Evolutionary conservation across 2,113 vertebrate genomes (phyloP).

Genomic region (Salminus brasiliensis): DNA sequence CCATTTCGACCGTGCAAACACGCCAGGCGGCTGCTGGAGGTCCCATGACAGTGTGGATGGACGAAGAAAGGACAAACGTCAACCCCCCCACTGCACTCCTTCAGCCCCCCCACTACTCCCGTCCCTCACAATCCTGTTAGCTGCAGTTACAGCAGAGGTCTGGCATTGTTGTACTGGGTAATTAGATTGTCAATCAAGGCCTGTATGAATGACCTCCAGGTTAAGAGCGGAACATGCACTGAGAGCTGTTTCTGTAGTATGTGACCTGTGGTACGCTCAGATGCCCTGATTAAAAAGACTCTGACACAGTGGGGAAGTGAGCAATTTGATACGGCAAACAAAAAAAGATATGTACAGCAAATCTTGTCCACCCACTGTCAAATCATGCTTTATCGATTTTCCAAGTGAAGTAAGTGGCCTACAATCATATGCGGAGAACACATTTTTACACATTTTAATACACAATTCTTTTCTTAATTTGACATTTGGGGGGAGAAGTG

Average conservation of each 20-base stretch:
- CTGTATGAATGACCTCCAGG: conserved; percentile 31
- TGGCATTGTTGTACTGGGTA: conserved; percentile 40
- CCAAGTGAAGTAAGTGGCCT: too few relatives aligned
- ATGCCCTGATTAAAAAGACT: neutral
- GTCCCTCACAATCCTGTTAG: conserved; percentile 40
- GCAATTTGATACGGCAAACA: too few relatives aligned
- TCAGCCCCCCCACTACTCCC: too few relatives aligned
- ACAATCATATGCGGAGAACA: too few relatives aligned
- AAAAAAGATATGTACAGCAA: too few relatives aligned
- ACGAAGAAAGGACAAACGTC: conserved; percentile 45
- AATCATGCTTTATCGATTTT: too few relatives aligned
- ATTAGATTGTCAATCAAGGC: conserved; percentile 57
- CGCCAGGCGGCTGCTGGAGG: neutral
- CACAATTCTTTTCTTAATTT: too few relatives aligned
- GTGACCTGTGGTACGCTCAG: neutral
- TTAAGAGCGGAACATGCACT: conserved; percentile 15
- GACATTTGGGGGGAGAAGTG: too few relatives aligned
- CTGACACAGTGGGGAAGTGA: neutral
- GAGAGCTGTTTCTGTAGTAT: conserved; percentile 17
- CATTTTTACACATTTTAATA: too few relatives aligned
- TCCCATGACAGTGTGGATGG: conserved; percentile 40
- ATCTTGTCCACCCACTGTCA: too few relatives aligned
- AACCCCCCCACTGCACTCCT: too few relatives aligned
- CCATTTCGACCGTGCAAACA: conserved; percentile 16
- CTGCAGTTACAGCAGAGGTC: conserved; percentile 49